Evolutionary conservation across 2,797 vertebrate species (phyloP).

Genomic region (Pachyuromys duprasi): DNA sequence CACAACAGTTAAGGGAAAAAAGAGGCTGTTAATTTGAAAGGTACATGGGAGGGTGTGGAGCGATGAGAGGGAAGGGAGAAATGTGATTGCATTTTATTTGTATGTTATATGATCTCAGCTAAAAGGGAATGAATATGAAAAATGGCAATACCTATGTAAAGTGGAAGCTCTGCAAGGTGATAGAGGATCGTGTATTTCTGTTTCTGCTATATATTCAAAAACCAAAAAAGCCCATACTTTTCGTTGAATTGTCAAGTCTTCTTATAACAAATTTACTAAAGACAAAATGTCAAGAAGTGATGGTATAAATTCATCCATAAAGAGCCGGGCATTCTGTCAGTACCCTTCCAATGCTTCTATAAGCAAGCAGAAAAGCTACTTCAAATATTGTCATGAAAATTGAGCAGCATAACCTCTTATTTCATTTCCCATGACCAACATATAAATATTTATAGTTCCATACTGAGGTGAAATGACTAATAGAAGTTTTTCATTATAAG

Average conservation of each 20-base stretch:
- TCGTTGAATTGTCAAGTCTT: conserved; percentile 68
- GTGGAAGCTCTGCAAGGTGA: conserved; percentile 1
- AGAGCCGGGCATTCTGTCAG: conserved; percentile 52
- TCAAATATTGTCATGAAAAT: conserved; percentile 69
- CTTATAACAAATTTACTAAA: conserved; percentile 63
- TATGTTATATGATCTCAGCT: neutral
- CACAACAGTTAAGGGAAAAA: neutral
- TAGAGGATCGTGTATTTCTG: neutral
- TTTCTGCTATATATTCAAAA: conserved; percentile 53
- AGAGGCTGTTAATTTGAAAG: neutral
- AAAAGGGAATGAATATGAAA: conserved; percentile 42
- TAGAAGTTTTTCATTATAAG: conserved; percentile 63
- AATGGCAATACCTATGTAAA: conserved; percentile 2
- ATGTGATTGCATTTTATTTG: neutral
- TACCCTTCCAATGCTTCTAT: conserved; percentile 15
- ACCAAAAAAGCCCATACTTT: conserved; percentile 43
- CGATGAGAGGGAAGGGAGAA: neutral
- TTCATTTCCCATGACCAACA: conserved; percentile 53
- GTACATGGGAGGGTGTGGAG: neutral
- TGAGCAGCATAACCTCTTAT: conserved; percentile 52
- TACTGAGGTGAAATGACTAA: conserved; percentile 26
- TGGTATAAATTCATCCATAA: conserved; percentile 59
- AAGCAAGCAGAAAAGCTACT: conserved; percentile 55
- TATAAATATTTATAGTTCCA: conserved; percentile 75
- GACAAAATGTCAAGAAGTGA: conserved; percentile 71